Evolutionary conservation across 2,888 invertebrate genomes (phyloP), one percentile per base, ranked within the genome.

Genomic region (Matsumyia berberina): DNA sequence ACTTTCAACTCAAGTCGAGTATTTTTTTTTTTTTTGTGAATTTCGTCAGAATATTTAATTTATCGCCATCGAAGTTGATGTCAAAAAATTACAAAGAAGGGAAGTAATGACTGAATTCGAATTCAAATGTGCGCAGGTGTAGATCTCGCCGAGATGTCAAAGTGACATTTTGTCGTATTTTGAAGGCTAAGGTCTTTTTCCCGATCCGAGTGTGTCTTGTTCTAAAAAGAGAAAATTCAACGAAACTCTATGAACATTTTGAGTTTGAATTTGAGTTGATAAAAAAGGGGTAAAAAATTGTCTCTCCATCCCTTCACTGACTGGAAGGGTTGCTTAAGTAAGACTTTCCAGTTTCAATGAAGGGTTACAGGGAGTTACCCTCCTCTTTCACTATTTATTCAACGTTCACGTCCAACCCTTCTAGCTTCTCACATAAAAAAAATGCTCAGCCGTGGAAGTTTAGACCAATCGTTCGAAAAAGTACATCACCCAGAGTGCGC

Each of bases 41-140:
- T 53, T 74, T 80, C 35, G 15, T 44, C 33, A 58, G 73, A 83
- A 73, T 83, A 24, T 51, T 79, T 73, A 67, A 78, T 78, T 79
- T 69, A 8, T 73, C 46, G 12, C 24, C 57, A 44, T 42, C 51
- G 29, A 46, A 37, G 70, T 29, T 51, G 39, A n/a, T 37, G 51
- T 12, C 31, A 11, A 44, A 53, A 67, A 58, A 39, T 5, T 11
- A 37, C n/a, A n/a, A n/a, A n/a, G n/a, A 51, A 15, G 17, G 42
- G 12, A 7, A 15, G 15, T 31, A n/a, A 19, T 2, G 53, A 11
- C 35, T 37, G 19, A 46, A 31, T 42, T 49, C 53, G 11, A 55
- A 39, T 39, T 31, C n/a, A 31, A 24, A 62, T 58, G 9, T 44
- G 46, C 83, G 83, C 83, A 83, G 83, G 67, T 83, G 78, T 49